Evolutionary conservation across 1,140 invertebrate species (phyloP).

Genomic region (Episyrphus balteatus): DNA sequence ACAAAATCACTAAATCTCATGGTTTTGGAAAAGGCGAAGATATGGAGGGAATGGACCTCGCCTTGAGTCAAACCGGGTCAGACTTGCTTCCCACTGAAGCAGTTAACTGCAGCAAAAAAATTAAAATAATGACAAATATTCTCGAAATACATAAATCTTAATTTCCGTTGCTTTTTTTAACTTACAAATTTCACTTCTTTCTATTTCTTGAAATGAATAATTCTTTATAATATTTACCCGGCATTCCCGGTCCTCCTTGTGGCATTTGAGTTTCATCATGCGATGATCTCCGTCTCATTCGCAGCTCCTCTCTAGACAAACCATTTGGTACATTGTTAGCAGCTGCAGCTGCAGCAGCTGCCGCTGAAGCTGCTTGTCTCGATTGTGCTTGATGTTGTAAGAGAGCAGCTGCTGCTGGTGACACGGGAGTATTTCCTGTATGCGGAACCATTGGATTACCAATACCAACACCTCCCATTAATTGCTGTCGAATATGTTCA

Average conservation of each 20-base stretch:
- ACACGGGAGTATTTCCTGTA: conserved; percentile 27
- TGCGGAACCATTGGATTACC: conserved; percentile 30
- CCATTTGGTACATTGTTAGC: conserved; percentile 3
- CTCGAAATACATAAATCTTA: no score
- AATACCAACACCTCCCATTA: conserved; percentile 21
- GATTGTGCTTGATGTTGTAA: conserved; percentile 34
- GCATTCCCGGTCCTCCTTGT: conserved; percentile 18
- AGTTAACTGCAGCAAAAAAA: no score
- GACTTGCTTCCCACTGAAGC: no score
- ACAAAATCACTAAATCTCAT: no score
- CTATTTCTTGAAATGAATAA: no score
- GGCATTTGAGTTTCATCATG: conserved; percentile 34
- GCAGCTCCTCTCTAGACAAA: conserved; percentile 30
- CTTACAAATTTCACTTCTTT: no score
- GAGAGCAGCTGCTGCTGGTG: conserved; percentile 29
- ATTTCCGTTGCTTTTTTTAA: no score
- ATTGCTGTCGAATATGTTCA: conserved; percentile 31
- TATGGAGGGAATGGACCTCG: no score
- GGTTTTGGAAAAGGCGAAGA: no score
- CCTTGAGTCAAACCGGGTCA: no score
- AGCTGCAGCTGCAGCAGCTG: conserved; percentile 19
- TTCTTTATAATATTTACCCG: conserved; percentile 16
- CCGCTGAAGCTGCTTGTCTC: conserved; percentile 27
- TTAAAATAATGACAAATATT: no score
- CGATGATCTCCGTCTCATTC: conserved; percentile 32